Evolutionary conservation across 2,797 vertebrate species (phyloP).

Genomic region (Lacerta agilis): DNA sequence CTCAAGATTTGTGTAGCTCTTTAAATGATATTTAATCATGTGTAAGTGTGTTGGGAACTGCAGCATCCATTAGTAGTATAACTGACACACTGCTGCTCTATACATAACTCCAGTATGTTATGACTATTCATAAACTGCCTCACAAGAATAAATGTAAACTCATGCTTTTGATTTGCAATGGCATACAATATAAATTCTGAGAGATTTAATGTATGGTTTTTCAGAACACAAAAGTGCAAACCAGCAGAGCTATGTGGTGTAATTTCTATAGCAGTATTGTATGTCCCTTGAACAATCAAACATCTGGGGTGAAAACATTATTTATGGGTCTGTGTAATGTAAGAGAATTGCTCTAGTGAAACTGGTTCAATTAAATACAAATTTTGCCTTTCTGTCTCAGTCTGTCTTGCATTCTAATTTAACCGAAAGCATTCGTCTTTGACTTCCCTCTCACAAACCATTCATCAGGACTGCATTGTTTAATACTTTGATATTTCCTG

Average conservation of each 20-base stretch:
- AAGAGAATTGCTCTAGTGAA: neutral
- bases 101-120: neutral
- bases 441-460: neutral
- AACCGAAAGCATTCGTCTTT: neutral
- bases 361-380: neutral
- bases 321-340: neutral
- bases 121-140: neutral
- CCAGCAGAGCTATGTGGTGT: neutral
- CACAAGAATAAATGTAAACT: neutral
- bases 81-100: neutral
- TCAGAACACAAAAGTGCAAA: conserved; percentile 3
- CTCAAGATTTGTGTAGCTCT: neutral
- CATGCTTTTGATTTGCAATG: neutral
- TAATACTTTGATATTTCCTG: neutral
- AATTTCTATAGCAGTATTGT: neutral
- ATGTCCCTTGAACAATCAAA: neutral
- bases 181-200: neutral
- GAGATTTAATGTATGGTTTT: conserved; percentile 1
- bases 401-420: neutral
- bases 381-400: neutral
- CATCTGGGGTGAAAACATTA: neutral
- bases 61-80: neutral
- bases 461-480: neutral
- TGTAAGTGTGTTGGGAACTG: conserved; percentile 4
- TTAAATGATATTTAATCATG: conserved; percentile 25